A percentile compares a stretch with the other conserved stretches of the same genome.
Conservation (phyloP, 2,888 invertebrate species). For the Candidula unifasciata region DNA sequence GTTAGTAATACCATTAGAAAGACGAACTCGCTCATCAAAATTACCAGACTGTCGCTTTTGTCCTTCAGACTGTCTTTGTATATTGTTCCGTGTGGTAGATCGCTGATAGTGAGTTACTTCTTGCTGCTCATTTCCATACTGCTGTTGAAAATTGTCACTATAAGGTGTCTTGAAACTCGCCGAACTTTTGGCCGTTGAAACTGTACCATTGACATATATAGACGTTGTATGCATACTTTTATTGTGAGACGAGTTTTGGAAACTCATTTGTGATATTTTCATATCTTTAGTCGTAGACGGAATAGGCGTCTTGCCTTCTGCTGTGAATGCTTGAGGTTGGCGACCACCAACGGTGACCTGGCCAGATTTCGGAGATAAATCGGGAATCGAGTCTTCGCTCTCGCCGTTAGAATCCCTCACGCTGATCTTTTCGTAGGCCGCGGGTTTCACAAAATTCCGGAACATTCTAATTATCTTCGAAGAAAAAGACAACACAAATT, state of each 20-base stretch:
- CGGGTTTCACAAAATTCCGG: constrained; percentile 43
- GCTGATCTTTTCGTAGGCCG: constrained; percentile 2
- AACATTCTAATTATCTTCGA: constrained; percentile 11
- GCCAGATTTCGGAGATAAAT: not conserved
- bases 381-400: not conserved
- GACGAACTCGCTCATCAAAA: too few species aligned
- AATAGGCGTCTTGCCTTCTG: not conserved
- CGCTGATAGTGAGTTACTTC: not conserved
- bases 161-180: not conserved
- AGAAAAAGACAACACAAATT: not conserved
- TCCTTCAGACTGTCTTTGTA: not conserved
- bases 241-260: not conserved
- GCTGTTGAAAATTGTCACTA: not conserved
- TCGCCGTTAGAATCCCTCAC: not conserved
- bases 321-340: not conserved
- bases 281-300: not conserved
- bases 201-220: constrained; percentile 29
- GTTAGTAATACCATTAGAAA: too few species aligned
- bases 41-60: not conserved
- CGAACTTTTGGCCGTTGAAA: not conserved
- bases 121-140: not conserved
- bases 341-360: too few species aligned
- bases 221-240: constrained; percentile 38
- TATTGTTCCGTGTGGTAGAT: not conserved
- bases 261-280: not conserved